Conservation (phyloP, 53 echinoderm and acorn worm genomes). For the Arbacia lixula region DNA sequence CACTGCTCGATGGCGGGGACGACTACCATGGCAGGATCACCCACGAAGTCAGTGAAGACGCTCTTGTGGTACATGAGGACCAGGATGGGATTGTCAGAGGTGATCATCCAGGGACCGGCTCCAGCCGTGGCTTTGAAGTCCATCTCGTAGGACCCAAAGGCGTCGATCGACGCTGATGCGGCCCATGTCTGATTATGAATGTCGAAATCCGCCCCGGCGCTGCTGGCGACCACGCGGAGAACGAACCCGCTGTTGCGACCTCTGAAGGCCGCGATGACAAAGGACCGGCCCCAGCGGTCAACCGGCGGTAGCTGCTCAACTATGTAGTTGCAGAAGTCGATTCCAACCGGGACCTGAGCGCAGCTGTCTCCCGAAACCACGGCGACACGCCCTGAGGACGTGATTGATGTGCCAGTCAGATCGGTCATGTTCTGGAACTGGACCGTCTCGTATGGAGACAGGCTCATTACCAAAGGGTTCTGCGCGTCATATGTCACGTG, state of each 20-base stretch:
- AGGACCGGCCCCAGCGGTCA: conserved; percentile 79
- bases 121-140: conserved; percentile 58
- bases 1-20: conserved; percentile 91
- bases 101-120: conserved; percentile 61
- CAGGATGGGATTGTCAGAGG: conserved; percentile 73
- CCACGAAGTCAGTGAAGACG: conserved; percentile 70
- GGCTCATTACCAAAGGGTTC: conserved; percentile 55
- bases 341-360: conserved; percentile 68
- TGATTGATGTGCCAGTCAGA: conserved; percentile 74
- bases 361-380: conserved; percentile 86
- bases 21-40: conserved; percentile 84
- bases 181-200: conserved; percentile 44
- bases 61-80: conserved; percentile 88
- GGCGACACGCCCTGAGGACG: conserved; percentile 67
- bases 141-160: too few relatives aligned
- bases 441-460: conserved; percentile 69
- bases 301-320: conserved; percentile 90
- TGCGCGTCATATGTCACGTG: conserved; percentile 47
- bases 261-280: conserved; percentile 74
- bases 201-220: conserved; percentile 64
- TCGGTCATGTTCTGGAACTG: conserved; percentile 85
- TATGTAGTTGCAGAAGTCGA: conserved; percentile 82
- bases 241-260: conserved; percentile 83
- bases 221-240: conserved; percentile 74
- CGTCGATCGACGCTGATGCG: conserved; percentile 22